Base-by-base conservation (phyloP, 2,797 vertebrate species). In the Dendrocincla fuliginosa region DNA sequence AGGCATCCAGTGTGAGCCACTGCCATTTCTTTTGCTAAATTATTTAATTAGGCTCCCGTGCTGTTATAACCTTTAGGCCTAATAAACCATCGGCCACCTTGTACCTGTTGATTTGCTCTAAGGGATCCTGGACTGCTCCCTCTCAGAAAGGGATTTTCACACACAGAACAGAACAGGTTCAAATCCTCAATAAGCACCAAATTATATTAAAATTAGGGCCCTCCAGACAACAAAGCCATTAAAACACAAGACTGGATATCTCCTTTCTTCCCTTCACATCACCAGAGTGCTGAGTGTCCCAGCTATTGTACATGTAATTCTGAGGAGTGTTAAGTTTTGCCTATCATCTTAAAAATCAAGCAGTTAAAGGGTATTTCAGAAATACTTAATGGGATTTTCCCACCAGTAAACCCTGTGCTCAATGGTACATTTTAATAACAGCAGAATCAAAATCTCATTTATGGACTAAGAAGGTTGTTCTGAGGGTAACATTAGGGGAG, bases 301-400 rank as follows among this genome's bases (percentile, higher is more conserved):
- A 68, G 30, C 52, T 73, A 73, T 64, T 67, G 35, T 41, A 47
- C 3, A 2, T 4, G 1, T 44, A 74, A 70, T 61, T 32, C 73
- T 25, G 24, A 55, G 50, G 89, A 90, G 89, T 90, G 90, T 93
- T 79, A 95, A 91, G 68, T 94, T 97, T 96, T 93, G 87, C 91
- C 89, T 95, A 75, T 95, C 84, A 83, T 94, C 95, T 97, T 91
- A 90, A 97, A 96, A 98, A 97, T 97, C 95, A 93, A 97, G 78
- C 85, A 91, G 96, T 96, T 97, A 96, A 96, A 96, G 95, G 93
- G 95, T 95, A 97, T 97, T 97, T 98, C 97, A 97, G 96, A 97
- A 97, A 97, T 92, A 65, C 95, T 97, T 98, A 97, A 97, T 97
- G 94, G 98, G 97, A 90, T 97, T 98, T 98, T 98, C 98, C 97